A percentile compares a stretch with the other conserved stretches of the same genome.
Evolutionary conservation across 2,113 vertebrate species (phyloP).

Genomic region (Mustela nigripes): DNA sequence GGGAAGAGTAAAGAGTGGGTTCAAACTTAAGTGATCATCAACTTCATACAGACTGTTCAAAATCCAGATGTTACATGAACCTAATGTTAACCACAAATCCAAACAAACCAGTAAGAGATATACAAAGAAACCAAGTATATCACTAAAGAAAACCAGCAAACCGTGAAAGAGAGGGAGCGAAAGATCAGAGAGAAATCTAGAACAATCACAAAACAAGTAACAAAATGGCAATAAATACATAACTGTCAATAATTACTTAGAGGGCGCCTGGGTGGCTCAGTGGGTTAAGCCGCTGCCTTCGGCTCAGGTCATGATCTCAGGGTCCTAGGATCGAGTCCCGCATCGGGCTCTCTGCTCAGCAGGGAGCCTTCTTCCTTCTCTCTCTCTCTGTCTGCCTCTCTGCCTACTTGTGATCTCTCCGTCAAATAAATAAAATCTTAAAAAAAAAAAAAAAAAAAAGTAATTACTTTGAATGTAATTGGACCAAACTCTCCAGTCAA

Average conservation of each 20-base stretch:
- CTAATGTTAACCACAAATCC: not conserved
- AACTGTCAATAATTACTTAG: too few species aligned
- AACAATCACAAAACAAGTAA: not conserved
- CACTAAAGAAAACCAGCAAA: not conserved
- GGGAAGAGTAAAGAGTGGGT: not conserved
- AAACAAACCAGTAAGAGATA: not conserved
- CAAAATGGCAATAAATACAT: not conserved
- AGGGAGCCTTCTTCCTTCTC: too few species aligned
- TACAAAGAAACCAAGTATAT: not conserved
- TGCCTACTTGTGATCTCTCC: too few species aligned
- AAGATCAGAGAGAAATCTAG: not conserved
- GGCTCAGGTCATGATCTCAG: too few species aligned
- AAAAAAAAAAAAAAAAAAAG: too few species aligned
- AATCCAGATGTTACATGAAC: not conserved
- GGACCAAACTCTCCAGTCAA: not conserved
- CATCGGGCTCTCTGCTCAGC: too few species aligned
- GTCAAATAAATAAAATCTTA: too few species aligned
- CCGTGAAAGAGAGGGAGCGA: not conserved
- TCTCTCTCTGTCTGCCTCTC: too few species aligned
- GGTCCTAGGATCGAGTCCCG: too few species aligned
- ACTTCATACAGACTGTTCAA: not conserved
- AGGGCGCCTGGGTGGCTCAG: too few species aligned
- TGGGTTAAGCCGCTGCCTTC: too few species aligned
- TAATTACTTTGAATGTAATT: not conserved
- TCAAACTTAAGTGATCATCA: not conserved